Evolutionary conservation across 2,797 vertebrate genomes (phyloP).

Genomic region (Squalus acanthias): DNA sequence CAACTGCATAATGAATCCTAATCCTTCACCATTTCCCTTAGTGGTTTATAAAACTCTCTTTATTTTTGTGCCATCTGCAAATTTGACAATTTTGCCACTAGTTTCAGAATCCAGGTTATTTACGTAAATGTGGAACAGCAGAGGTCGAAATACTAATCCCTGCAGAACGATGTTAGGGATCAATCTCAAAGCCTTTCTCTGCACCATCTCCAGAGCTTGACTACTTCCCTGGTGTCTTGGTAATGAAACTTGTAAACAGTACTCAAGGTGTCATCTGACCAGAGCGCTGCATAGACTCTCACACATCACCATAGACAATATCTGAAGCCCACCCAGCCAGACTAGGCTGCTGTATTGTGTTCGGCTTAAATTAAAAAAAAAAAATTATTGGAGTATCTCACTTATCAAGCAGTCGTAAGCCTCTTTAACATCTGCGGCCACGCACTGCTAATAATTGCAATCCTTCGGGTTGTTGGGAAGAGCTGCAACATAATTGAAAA

Average conservation of each 20-base stretch:
- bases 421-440: background rate
- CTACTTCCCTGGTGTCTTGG: background rate
- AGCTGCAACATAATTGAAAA: conserved; percentile 48
- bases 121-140: background rate
- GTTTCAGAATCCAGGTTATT: background rate
- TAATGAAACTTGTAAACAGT: background rate
- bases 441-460: background rate
- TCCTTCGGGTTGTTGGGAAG: conserved; percentile 43
- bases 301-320: background rate
- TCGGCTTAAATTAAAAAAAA: background rate
- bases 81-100: background rate
- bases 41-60: background rate
- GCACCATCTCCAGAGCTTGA: background rate
- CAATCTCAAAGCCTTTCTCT: background rate
- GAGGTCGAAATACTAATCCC: background rate
- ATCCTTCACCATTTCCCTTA: too few relatives aligned
- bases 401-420: background rate
- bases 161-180: background rate
- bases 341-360: background rate
- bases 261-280: background rate
- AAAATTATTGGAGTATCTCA: background rate
- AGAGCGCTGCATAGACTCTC: background rate
- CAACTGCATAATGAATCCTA: too few relatives aligned
- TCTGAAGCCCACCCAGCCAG: background rate
- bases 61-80: background rate